Evolutionary conservation across 2,888 invertebrate species (phyloP), one percentile per base, ranked within the genome.

Genomic region (Subacronicta megacephala): DNA sequence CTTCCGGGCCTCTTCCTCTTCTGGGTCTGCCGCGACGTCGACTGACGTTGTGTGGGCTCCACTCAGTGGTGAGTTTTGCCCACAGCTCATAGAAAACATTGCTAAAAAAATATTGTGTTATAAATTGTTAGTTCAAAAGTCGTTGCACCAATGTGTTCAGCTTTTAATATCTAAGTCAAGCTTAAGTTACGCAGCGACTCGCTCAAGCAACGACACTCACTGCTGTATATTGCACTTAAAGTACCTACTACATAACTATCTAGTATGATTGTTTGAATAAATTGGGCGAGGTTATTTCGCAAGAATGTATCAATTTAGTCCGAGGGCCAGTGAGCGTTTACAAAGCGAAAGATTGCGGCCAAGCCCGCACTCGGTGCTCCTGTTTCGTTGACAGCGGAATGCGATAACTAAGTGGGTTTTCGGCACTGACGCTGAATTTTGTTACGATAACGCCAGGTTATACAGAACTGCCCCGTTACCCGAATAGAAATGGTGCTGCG

Each of bases 281-380:
- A 89, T 90, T 90, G 87, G 87, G 87, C 89, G 89, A 90, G 90
- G 90, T 87, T 90, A 86, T 92, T 92, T 92, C 90, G 90, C 91
- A 92, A 92, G 87, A 89, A 89, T 88, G 90, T 93, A 90, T 92
- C 90, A 89, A 89, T 92, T 90, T 89, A 88, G 88, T 87, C 70
- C 83, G 88, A 90, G 90, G 88, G 89, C 90, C 85, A 80, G 83
- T 82, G 80, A 82, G 81, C 84, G 84, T 80, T 82, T 81, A 86
- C 87, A 85, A 86, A 87, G 87, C 85, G 79, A 85, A 83, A 90
- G 86, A 90, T 89, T 86, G 88, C 84, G 87, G 83, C 80, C 84
- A 73, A 79, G 77, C 82, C 80, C 77, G 80, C 76, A 83, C 75
- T 83, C 81, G 71, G 79, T 84, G 88, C 89, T 91, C 90, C 90